These are phyloP conservation scores for Spodoptera frugiperda DNA, from an alignment of 1,140 invertebrate genomes.

Conservation along the genomic window DNA sequence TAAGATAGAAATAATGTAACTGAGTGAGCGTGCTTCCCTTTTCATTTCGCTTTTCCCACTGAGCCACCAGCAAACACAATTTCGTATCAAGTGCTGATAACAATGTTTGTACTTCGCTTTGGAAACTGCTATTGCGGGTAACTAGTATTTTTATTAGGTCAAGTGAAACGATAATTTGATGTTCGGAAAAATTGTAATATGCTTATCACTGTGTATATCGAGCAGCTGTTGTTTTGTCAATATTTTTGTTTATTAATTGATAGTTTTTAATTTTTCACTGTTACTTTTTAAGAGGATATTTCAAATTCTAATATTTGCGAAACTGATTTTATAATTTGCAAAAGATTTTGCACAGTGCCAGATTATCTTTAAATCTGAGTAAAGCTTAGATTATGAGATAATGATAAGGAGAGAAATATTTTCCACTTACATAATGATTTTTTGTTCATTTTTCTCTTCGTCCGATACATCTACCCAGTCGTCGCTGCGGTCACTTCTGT, in stretches of 20 bases:
- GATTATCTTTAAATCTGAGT: slow-evolving; percentile 10
- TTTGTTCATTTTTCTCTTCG: slow-evolving; percentile 82
- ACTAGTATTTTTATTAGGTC: slow-evolving; percentile 51
- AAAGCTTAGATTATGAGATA: not conserved
- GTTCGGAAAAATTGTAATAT: slow-evolving; percentile 24
- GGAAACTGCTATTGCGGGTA: slow-evolving; percentile 57
- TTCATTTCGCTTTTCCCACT: slow-evolving; percentile 55
- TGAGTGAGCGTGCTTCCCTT: slow-evolving; percentile 40
- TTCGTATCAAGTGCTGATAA: slow-evolving; percentile 70
- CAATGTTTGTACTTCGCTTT: slow-evolving; percentile 70
- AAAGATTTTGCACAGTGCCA: not conserved
- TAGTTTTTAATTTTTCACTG: not conserved
- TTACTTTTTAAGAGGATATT: not conserved
- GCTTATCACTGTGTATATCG: slow-evolving; percentile 6
- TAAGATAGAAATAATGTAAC: slow-evolving; percentile 39
- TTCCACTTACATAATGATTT: slow-evolving; percentile 82
- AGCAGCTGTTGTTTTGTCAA: not conserved
- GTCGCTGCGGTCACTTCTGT: slow-evolving; percentile 88
- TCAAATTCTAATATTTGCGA: too few relatives aligned
- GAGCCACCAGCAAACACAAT: slow-evolving; percentile 42
- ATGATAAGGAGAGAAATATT: not conserved
- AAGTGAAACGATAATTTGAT: slow-evolving; percentile 45
- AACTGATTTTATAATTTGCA: too few relatives aligned
- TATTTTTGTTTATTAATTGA: not conserved
- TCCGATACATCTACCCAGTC: slow-evolving; percentile 90